These are phyloP conservation scores for Drosophila greeni DNA, from an alignment of 2,888 invertebrate genomes.

Conservation along the genomic window DNA sequence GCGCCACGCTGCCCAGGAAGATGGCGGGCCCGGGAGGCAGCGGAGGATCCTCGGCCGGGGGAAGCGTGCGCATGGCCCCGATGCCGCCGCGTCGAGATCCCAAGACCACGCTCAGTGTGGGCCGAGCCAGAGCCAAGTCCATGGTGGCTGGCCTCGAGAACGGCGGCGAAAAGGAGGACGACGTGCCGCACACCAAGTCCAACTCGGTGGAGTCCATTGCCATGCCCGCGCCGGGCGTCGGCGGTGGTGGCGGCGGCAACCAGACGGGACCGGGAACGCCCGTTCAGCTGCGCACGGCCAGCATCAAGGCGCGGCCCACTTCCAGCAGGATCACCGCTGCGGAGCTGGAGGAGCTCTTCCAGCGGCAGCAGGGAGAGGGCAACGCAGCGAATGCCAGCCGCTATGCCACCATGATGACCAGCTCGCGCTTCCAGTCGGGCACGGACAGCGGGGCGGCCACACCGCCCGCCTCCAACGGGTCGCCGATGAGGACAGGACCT, in stretches of 20 bases:
- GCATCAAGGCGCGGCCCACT: conserved; percentile 92
- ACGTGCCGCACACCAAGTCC: conserved; percentile 84
- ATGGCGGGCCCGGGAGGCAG: conserved; percentile 80
- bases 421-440: conserved; percentile 85
- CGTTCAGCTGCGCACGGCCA: conserved; percentile 90
- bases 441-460: conserved; percentile 81
- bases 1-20: conserved; percentile 91
- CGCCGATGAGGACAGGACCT: conserved; percentile 82
- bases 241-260: not conserved
- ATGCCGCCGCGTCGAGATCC: conserved; percentile 96
- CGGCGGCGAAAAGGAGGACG: conserved; percentile 84
- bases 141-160: conserved; percentile 92
- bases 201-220: conserved; percentile 90
- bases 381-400: conserved; percentile 79
- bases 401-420: conserved; percentile 84
- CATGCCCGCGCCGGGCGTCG: conserved; percentile 79
- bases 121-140: conserved; percentile 92
- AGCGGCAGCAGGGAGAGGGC: conserved; percentile 86
- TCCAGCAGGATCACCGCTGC: conserved; percentile 93
- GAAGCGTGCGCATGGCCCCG: conserved; percentile 87
- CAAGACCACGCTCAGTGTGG: conserved; percentile 95
- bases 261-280: conserved; percentile 81
- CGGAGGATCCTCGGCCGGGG: conserved; percentile 47
- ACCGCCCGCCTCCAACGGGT: conserved; percentile 81
- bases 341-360: conserved; percentile 95